phyloP scores from a whole-genome alignment of 1,140 invertebrate genomes.

The Brachionus paranguensis region DNA sequence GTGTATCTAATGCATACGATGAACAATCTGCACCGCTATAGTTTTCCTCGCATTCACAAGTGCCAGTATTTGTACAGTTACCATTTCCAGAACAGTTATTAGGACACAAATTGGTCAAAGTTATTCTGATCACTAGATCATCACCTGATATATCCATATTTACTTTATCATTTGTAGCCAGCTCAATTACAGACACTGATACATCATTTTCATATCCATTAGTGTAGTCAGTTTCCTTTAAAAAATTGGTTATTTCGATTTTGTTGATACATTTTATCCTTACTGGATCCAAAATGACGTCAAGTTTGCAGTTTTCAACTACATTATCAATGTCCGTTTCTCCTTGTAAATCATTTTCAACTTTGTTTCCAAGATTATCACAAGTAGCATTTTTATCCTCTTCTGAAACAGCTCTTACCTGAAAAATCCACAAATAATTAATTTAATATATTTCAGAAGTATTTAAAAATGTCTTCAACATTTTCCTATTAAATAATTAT shows the following conservation, averaged over 20 bases:
- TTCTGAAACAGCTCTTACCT: background rate
- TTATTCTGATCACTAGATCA: background rate
- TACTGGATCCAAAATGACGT: background rate
- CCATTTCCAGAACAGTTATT: background rate
- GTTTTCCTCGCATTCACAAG: background rate
- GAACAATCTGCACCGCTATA: background rate
- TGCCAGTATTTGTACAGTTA: background rate
- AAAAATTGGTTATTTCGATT: background rate
- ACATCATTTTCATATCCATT: background rate
- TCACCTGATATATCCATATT: background rate
- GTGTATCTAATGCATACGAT: background rate
- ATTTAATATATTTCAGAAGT: background rate
- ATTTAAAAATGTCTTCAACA: no score
- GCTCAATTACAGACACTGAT: background rate
- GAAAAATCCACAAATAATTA: background rate
- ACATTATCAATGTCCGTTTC: background rate
- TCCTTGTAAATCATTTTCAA: background rate
- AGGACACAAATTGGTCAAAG: background rate
- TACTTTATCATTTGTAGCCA: background rate
- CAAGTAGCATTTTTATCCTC: background rate
- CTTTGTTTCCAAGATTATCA: background rate
- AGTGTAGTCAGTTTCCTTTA: background rate
- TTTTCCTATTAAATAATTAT: background rate
- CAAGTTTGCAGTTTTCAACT: background rate
- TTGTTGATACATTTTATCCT: no score